Evolutionary conservation across 2,888 invertebrate genomes (phyloP).

Genomic region (Metellina segmentata): DNA sequence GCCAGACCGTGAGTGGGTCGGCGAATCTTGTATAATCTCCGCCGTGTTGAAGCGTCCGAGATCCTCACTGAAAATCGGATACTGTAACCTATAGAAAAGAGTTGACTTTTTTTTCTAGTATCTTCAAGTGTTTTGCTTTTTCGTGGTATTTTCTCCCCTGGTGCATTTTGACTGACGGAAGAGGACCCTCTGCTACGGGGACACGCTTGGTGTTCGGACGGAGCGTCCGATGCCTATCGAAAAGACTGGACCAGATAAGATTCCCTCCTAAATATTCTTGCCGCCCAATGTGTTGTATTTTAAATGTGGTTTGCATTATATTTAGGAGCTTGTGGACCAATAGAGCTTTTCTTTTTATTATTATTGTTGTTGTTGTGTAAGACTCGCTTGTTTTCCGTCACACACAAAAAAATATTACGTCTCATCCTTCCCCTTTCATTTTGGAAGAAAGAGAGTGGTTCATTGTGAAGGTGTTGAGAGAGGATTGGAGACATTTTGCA

Average conservation of each 20-base stretch:
- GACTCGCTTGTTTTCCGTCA: neutral
- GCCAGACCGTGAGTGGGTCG: neutral
- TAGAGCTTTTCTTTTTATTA: constrained; percentile 66
- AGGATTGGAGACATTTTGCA: too few relatives aligned
- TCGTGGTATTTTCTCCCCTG: neutral
- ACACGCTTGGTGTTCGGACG: neutral
- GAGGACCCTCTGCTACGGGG: neutral
- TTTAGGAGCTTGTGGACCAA: constrained; percentile 77
- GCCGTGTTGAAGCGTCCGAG: neutral
- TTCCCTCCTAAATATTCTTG: constrained; percentile 76
- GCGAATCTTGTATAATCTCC: neutral
- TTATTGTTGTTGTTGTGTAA: neutral
- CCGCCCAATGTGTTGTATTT: constrained; percentile 62
- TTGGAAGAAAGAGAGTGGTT: neutral
- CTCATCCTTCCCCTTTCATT: neutral
- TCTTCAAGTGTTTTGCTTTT: neutral
- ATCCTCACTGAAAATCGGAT: neutral
- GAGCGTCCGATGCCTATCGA: neutral
- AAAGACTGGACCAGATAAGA: constrained; percentile 73
- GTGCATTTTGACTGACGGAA: neutral
- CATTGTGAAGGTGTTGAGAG: too few relatives aligned
- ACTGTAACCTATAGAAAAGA: too few relatives aligned
- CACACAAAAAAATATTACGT: neutral
- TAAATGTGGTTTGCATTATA: constrained; percentile 70
- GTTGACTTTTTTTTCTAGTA: neutral